These are phyloP conservation scores for Scalopus aquaticus DNA, from an alignment of 2,113 vertebrate genomes.

Conservation along the genomic window DNA sequence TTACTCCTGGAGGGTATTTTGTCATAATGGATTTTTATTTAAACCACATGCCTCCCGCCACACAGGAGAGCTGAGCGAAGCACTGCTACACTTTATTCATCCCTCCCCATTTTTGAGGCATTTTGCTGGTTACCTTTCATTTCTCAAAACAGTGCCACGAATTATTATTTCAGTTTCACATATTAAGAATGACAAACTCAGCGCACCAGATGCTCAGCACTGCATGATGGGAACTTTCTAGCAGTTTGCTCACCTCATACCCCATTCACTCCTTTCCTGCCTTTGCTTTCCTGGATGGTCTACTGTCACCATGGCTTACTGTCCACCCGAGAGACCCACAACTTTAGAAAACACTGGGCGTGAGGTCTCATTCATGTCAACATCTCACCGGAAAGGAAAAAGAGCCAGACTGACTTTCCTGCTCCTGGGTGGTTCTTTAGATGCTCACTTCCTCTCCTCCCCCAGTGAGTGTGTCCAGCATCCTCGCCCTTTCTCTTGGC, in stretches of 20 bases:
- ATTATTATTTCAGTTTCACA: background rate
- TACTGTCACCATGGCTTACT: background rate
- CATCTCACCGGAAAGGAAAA: background rate
- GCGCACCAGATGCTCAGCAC: background rate
- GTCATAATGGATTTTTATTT: background rate
- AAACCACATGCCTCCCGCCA: background rate
- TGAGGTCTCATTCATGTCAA: background rate
- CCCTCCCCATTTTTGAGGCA: background rate
- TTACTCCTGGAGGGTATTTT: background rate
- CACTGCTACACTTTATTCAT: background rate
- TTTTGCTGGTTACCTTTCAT: background rate
- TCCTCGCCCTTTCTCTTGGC: background rate
- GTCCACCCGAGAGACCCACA: background rate
- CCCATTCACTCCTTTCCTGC: background rate
- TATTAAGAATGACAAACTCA: background rate
- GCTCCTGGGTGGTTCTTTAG: conserved; percentile 13
- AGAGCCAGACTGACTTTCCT: background rate
- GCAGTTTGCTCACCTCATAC: background rate
- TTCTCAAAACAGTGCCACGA: background rate
- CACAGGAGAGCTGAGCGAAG: background rate
- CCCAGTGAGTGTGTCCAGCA: background rate
- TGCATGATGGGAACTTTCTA: background rate
- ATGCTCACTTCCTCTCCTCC: conserved; percentile 53
- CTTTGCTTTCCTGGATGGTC: background rate
- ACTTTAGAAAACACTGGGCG: background rate